Evolutionary conservation across 1,140 invertebrate genomes (phyloP), one percentile per base, ranked within the genome.

Genomic region (Lucilia cuprina): DNA sequence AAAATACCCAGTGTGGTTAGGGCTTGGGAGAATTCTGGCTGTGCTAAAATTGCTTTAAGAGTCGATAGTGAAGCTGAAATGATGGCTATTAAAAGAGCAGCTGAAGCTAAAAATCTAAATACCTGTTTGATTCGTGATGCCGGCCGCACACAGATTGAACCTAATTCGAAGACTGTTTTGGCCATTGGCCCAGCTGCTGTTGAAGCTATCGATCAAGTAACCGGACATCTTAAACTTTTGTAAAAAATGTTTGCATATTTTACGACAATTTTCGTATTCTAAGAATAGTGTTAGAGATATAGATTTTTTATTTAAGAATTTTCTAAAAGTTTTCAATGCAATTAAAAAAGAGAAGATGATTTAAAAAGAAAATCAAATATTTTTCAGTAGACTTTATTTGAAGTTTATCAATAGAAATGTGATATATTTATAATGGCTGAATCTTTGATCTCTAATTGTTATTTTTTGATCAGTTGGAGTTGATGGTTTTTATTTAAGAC

Each of bases 171-270:
- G 86, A 99, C 98, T 86, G 97, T 98, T 21, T 92, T 98, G 82
- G 97, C 95, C 9, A 93, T 99, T 85, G 98, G 98, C n/a, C 98
- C 96, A 87, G 97, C 95, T 49, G 94, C 94, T 82, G 94, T 93
- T 86, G 91, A 93, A 86, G 87, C 95, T 35, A 93, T 99, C 86
- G 95, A 98, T 92, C 89, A 94, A 92, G 94, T 98, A 35, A 97
- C 97, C 83, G 96, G 97, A 65, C 95, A 98, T 92, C 93, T 98
- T 83, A 97, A 97, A 92, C 92, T 98, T 70, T 95, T 96, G 90
- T 97, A 92, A 93, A 85, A 84, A 25, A 19, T 77, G 25, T 2
- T 41, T 41, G 5, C 5, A 41, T 8, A 55, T 30, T 50, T 21
- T 25, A 55, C 34, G 55, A 30, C 7, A 82, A 60, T 19, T 82